Evolutionary conservation across 64 coral and sea anemone genomes (phyloP), one percentile per base, ranked within the genome.

Genomic region (Pachyseris speciosa): DNA sequence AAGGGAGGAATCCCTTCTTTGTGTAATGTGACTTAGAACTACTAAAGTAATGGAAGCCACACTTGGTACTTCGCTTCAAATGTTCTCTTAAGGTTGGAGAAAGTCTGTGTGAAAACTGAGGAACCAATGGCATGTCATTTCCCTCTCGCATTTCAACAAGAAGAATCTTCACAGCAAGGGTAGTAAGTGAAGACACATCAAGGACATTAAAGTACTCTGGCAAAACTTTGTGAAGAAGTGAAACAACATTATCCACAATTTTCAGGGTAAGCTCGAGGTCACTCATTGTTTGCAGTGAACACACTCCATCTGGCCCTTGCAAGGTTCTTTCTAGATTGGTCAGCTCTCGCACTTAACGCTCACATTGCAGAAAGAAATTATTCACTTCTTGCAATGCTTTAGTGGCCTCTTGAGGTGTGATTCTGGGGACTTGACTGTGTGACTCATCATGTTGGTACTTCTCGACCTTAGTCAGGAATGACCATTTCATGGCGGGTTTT

Each of bases 261-360:
- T 37, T 44, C 38, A 84, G 10, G 45, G 81, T 87, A 47, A 87
- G 84, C 67, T 87, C 67, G 26, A 55, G 67, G 67, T 87, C 67
- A 15, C 67, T 42, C 38, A 87, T 87, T 73, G 67, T 87, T 33
- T 73, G 84, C 50, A 20, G 84, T 40, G 84, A 87, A 87, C 84
- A 87, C 41, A 87, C 84, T 42, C 16, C 84, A 87, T 87, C 84
- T 32, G 84, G 84, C 69, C 84, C 67, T 55, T 87, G 67, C 66
- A 87, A 49, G 49, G 67, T 87, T 87, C 43, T 17, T 17, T 64
- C n/a, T 64, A n/a, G 17, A 64, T 64, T 64, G n/a, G 59, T 64
- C 59, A 64, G 59, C 59, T 55, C 51, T 55, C 51, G 51, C 51
- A 55, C 51, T 19, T 55, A 9, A 17, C 51, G 12, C 51, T 55